Evolutionary conservation across 2,888 invertebrate genomes (phyloP).

Genomic region (Callimorpha dominula): DNA sequence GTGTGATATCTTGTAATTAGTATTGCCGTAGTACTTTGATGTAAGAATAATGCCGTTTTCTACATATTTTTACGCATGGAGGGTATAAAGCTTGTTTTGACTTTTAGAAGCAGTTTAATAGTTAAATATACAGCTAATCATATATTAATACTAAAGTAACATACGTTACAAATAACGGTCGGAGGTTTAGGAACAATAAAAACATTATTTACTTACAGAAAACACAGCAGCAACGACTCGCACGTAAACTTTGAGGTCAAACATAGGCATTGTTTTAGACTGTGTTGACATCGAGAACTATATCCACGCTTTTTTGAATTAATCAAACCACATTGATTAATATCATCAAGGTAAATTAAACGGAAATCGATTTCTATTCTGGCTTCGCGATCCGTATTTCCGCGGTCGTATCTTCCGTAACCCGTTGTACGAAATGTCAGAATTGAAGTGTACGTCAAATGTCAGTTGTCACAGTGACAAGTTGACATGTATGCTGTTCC

Average conservation of each 20-base stretch:
- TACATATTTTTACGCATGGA: background rate
- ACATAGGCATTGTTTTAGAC: conserved; percentile 74
- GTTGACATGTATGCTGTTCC: background rate
- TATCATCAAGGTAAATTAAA: conserved; percentile 19
- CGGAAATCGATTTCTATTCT: conserved; percentile 50
- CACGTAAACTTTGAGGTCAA: conserved; percentile 78
- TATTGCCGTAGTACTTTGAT: background rate
- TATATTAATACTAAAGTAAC: background rate
- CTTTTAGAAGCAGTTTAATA: background rate
- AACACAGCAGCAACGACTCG: conserved; percentile 79
- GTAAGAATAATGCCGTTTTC: background rate
- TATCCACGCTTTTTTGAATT: conserved; percentile 21
- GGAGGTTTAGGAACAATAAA: conserved; percentile 1
- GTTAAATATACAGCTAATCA: background rate
- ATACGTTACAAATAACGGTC: background rate
- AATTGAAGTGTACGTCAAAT: background rate
- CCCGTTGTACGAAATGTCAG: conserved; percentile 11
- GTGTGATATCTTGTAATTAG: background rate
- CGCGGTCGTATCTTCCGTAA: conserved; percentile 52
- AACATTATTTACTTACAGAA: conserved; percentile 70
- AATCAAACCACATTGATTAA: conserved; percentile 32
- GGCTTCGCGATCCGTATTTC: conserved; percentile 55
- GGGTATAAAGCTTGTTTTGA: conserved; percentile 11
- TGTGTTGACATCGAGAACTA: conserved; percentile 71
- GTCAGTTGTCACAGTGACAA: background rate